A percentile compares a stretch with the other conserved stretches of the same genome.
phyloP scores from a whole-genome alignment of 2,113 vertebrate species.

The Trichechus manatus region DNA sequence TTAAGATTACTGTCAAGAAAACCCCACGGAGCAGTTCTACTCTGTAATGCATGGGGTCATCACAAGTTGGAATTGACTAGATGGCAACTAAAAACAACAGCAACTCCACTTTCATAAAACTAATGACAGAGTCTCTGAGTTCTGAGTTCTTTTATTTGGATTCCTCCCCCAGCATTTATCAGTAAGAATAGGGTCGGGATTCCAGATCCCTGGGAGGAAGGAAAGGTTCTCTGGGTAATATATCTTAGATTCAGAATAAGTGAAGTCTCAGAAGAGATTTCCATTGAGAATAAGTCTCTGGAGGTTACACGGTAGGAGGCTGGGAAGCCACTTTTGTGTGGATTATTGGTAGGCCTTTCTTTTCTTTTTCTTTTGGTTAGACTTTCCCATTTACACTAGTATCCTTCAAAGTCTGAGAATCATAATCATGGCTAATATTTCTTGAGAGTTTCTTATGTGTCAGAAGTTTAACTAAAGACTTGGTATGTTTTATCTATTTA shows the following conservation, averaged over 20 bases:
- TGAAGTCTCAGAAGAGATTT: not conserved
- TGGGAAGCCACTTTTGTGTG: not conserved
- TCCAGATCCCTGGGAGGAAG: not conserved
- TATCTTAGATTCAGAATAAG: not conserved
- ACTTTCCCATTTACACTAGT: not conserved
- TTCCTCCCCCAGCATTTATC: not conserved
- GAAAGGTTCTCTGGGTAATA: not conserved
- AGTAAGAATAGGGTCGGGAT: not conserved
- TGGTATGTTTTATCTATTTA: not conserved
- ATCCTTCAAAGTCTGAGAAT: conserved; percentile 17
- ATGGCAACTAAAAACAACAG: not conserved
- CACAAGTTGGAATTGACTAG: not conserved
- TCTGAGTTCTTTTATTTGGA: not conserved
- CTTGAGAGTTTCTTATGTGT: not conserved
- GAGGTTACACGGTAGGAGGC: not conserved
- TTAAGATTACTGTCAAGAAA: not conserved
- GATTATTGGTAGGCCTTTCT: not conserved
- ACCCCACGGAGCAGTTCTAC: not conserved
- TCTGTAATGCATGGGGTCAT: not conserved
- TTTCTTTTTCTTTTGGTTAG: not conserved
- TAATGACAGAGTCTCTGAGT: not conserved
- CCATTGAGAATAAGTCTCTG: not conserved
- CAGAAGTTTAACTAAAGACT: not conserved
- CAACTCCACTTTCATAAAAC: not conserved
- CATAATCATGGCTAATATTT: not conserved